Evolutionary conservation across 2,797 vertebrate species (phyloP), one percentile per base, ranked within the genome.

Genomic region (Sebastes reedi): DNA sequence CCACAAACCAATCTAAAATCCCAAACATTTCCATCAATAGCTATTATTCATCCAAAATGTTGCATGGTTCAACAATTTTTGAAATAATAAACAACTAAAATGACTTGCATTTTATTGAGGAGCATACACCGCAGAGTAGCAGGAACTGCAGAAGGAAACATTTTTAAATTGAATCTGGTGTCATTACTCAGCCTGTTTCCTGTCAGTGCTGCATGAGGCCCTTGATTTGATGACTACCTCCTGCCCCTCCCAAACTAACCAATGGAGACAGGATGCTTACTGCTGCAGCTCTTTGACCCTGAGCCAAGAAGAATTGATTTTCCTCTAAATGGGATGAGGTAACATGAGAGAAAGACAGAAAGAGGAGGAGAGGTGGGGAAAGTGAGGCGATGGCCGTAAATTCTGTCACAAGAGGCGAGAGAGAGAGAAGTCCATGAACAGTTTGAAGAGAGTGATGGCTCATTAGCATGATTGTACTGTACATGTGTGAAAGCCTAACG

Each of bases 301-400:
- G 66, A 80, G 86, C 89, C 84, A 91, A 87, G 72, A 81, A 73
- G 80, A 85, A 94, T 89, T 83, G 89, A 92, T 92, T 93, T 92
- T 61, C 55, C 61, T 76, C 42, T 88, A 82, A 89, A 90, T 75
- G 80, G 60, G 61, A 87, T 75, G 75, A 68, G 42, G 77, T 36
- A 18, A 86, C 75, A 86, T 60, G 76, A 64, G 61, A 77, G 59
- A 61, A 61, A 72, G 78, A 72, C 42, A 65, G 46, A 64, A 58
- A 62, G 52, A 75, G 50, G 74, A 13, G 20, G n/a, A 67, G 34
- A 67, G 62, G 52, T 10, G 9, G 22, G 60, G 22, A 81, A 77
- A 72, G 73, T 0, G 3, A 61, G 14, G 1, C 24, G 24, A 6
- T 20, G 61, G 18, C 24, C 0, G 6, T 87, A 87, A 84, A 86